Base-by-base conservation (phyloP, 2,888 invertebrate genomes). In the Cheilosia grossa region DNA sequence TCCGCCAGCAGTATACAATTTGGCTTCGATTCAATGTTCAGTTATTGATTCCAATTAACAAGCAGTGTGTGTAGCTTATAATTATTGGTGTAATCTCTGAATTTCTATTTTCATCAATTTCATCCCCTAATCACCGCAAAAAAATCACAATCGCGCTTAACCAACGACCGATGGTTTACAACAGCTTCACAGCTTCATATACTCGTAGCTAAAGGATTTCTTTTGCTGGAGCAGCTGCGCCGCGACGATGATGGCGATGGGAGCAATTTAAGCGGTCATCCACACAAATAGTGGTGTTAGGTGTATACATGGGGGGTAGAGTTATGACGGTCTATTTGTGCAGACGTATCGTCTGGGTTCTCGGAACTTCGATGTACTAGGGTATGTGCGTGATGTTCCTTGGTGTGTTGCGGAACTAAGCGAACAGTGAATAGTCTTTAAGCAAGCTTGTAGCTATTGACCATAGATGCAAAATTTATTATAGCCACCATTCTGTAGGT, bases 31-130 rank as follows among this genome's bases (percentile, higher is more conserved):
- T 78, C 66, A 77, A 82, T 66, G 49, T 82, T 78, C 77, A 61
- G 44, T 61, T 61, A 78, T 82, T 78, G 77, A 82, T 82, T 72
- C 27, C 47, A 82, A 82, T 77, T 77, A 77, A 77, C 82, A 64
- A 70, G 64, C 70, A 30, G 30, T 75, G 59, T 69, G 69, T 78
- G 69, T 63, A 30, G 40, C 49, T 72, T 63, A 30, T 69, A 69
- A 49, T 61, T 69, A 77, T 67, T 59, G 69, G 24, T 75, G 53
- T 69, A 69, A 77, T 77, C 77, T 61, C 44, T 37, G 61, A 61
- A 54, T 61, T 69, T 69, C 69, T 69, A 69, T 61, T 69, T 75
- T 75, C 67, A 67, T 67, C 59, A 75, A 67, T 67, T 75, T 19
- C 59, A n/a, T 59, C 47, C 47, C 19, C n/a, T 37, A 27, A 53